Evolutionary conservation across 2,797 vertebrate genomes (phyloP).

Genomic region (Spheniscus humboldti): DNA sequence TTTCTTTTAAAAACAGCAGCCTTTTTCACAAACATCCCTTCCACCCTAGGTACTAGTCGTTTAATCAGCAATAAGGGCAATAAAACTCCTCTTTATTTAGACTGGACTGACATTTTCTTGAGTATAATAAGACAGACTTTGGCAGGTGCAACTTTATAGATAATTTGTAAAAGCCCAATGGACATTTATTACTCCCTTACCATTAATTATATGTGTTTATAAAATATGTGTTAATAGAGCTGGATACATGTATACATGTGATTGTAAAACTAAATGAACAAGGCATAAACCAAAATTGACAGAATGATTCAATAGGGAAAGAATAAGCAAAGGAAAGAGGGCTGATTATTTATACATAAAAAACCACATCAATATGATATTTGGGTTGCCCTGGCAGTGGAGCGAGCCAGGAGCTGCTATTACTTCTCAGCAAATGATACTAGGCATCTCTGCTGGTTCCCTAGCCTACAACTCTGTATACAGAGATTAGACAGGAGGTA

Average conservation of each 20-base stretch:
- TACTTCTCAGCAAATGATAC: not conserved
- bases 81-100: not conserved
- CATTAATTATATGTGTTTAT: not conserved
- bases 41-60: not conserved
- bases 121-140: not conserved
- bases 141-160: not conserved
- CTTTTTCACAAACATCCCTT: not conserved
- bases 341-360: not conserved
- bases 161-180: not conserved
- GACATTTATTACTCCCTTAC: not conserved
- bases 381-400: not conserved
- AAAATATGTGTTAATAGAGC: not conserved
- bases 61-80: not conserved
- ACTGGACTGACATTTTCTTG: not conserved
- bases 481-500: not conserved
- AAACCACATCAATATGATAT: rapidly evolving
- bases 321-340: not conserved
- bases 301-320: not conserved
- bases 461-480: not conserved
- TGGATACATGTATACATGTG: not conserved
- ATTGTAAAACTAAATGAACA: not conserved
- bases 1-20: not conserved
- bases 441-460: not conserved
- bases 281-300: not conserved
- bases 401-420: not conserved